Conservation (phyloP, 2,113 vertebrate species). For the Diadophis punctatus region DNA sequence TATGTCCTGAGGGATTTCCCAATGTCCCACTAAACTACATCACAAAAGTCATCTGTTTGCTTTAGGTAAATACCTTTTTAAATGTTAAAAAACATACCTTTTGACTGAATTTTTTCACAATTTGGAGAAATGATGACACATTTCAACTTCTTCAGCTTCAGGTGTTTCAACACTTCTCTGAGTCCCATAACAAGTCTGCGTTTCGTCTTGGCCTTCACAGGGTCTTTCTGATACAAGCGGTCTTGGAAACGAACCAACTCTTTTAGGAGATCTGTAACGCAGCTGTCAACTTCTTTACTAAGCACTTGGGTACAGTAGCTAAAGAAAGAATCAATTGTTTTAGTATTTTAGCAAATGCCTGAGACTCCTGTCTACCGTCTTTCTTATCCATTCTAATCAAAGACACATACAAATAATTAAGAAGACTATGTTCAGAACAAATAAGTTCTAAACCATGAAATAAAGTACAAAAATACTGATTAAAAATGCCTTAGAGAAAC, state of each 20-base stretch:
- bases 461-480: neutral
- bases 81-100: conserved; percentile 73
- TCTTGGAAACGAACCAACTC: conserved; percentile 97
- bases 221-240: conserved; percentile 94
- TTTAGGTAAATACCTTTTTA: neutral
- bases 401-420: neutral
- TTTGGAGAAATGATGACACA: conserved; percentile 96
- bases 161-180: conserved; percentile 91
- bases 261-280: conserved; percentile 84
- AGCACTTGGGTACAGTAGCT: conserved; percentile 97
- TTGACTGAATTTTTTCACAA: conserved; percentile 93
- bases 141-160: conserved; percentile 90
- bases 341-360: conserved; percentile 5
- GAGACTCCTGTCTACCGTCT: neutral
- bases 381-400: neutral
- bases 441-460: neutral
- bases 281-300: conserved; percentile 91
- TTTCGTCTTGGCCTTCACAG: conserved; percentile 93
- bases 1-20: neutral
- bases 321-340: conserved; percentile 27
- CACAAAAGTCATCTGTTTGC: neutral
- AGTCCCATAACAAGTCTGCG: conserved; percentile 94
- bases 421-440: neutral
- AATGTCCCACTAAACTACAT: neutral
- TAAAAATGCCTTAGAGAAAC: neutral